Evolutionary conservation across 2,113 vertebrate species (phyloP), one percentile per base, ranked within the genome.

Genomic region (Telmatochromis sp.): DNA sequence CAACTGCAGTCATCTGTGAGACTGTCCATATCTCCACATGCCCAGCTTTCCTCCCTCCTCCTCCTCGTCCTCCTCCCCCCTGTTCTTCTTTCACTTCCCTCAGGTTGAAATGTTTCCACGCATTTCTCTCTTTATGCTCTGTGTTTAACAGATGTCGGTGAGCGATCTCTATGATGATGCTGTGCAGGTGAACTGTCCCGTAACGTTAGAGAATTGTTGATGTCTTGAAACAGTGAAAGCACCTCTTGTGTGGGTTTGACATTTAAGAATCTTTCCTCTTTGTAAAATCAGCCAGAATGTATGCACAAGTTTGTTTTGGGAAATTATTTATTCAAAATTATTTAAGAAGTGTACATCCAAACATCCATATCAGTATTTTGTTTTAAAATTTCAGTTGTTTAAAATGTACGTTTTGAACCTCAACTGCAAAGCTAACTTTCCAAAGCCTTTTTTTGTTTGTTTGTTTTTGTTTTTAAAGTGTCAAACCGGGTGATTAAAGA

Each of bases 251-350:
- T 94, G 93, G 84, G 86, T 90, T 37, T 81, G 78, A 89, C 35
- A 68, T 85, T 85, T 83, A 86, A 91, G 79, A 92, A 89, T 75
- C 86, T 68, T 86, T 92, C 82, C 89, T 87, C 87, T 87, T 78
- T 88, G 85, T 89, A 23, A 89, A 91, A 94, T 95, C 94, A 94
- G 93, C 90, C 82, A 88, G 95, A 96, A 94, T 96, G 93, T 95
- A 95, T 93, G 94, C 94, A 96, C 93, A 95, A 93, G 60, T 89
- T 89, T 86, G 87, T 94, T 95, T 94, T 35, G 89, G 82, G 91
- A 92, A 92, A 93, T 92, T 95, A 96, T 96, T 96, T 96, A 96
- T 96, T 96, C 93, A 95, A 33, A 96, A 96, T 95, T 95, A 96
- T 96, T 95, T 95, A 96, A 96, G 83, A 88, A 91, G 82, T 87